Base-by-base conservation (phyloP, 2,888 invertebrate genomes). In the Dynastes hyllus region DNA sequence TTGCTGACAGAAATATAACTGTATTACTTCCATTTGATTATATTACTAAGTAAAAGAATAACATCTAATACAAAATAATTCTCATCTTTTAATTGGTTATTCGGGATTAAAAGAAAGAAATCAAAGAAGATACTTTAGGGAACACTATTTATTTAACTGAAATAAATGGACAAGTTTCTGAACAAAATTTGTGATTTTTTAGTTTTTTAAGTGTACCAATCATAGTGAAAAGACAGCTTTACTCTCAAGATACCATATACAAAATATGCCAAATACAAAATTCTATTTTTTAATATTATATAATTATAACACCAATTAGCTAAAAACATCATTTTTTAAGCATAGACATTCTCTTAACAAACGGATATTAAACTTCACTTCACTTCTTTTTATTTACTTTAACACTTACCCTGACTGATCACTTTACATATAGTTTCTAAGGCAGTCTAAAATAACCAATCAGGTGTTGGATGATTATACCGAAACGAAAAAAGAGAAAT, bases 91-190 rank as follows among this genome's bases (percentile, higher is more conserved):
- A 11, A 8, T 45, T 8, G 45, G 11, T 45, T 2, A 29, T 69
- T 50, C 3, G 11, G 69, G 29, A 29, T 22, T 22, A 70, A 67
- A 16, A 79, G 73, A 66, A 65, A 55, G 66, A 77, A 71, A 45
- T 51, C 11, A 50, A 61, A 61, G 11, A 40, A 11, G 71, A 73
- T 53, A 73, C 27, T 16, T 83, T 88, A 89, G 89, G 89, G 89
- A 89, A 89, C 89, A 89, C 89, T 89, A 89, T 89, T 89, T 89
- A 89, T 89, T 89, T 87, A 88, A 88, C 87, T 88, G 89, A 89
- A 88, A 86, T 87, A 87, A 86, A 86, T 85, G 86, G 86, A 87
- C 86, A 87, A 84, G 84, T 85, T 83, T 85, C 83, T 84, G 83
- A 86, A 87, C 85, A 85, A 81, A 85, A 84, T 85, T 83, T 82